phyloP scores from a whole-genome alignment of 2,113 vertebrate species.

The Bubo scandiacus region DNA sequence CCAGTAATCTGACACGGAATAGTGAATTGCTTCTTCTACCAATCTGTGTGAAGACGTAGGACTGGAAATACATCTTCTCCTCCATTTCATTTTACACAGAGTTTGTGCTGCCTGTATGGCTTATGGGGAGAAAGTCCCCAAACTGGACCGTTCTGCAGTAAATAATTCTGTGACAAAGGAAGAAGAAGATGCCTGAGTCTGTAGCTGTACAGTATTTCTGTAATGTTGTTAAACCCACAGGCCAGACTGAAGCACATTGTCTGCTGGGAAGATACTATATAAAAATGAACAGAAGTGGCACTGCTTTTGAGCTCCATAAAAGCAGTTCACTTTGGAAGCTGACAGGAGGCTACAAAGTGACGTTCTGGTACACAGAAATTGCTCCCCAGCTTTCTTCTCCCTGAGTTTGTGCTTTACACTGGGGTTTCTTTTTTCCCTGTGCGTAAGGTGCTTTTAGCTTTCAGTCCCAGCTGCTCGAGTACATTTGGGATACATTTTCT shows the following conservation, averaged over 20 bases:
- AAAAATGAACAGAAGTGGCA: not conserved
- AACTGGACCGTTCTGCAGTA: not conserved
- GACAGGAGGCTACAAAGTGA: not conserved
- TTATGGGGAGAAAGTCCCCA: not conserved
- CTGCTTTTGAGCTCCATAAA: not conserved
- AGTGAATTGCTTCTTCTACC: not conserved
- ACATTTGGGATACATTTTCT: not conserved
- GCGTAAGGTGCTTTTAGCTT: not conserved
- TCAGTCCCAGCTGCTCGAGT: fast-evolving
- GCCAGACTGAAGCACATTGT: not conserved
- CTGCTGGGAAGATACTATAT: not conserved
- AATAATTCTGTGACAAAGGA: not conserved
- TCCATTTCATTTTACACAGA: not conserved
- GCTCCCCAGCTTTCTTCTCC: not conserved
- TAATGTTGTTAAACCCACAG: not conserved
- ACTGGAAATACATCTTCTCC: not conserved
- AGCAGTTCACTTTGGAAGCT: not conserved
- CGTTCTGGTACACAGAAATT: not conserved
- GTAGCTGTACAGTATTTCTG: not conserved
- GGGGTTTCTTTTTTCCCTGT: not conserved
- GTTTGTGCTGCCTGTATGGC: not conserved
- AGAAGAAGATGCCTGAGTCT: not conserved
- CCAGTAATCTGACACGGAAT: not conserved
- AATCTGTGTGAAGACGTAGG: not conserved
- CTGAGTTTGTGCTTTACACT: not conserved